Evolutionary conservation across 1,140 invertebrate species (phyloP).

Genomic region (Caenorhabditis inopinata): DNA sequence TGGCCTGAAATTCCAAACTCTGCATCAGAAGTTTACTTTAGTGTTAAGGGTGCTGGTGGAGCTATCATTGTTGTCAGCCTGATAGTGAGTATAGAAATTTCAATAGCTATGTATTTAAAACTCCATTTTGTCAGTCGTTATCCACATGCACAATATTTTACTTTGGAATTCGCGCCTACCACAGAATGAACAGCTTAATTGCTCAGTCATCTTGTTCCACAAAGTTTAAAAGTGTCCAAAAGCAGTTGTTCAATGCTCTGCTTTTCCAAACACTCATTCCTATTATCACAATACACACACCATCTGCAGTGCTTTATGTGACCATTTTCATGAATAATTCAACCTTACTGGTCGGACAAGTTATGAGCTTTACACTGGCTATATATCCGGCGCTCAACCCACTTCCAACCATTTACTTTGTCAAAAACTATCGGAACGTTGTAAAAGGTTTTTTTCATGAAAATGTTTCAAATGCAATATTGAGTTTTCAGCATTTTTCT

Average conservation of each 20-base stretch:
- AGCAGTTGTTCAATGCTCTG: background rate
- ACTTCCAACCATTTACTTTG: background rate
- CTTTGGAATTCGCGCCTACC: background rate
- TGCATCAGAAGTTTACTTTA: background rate
- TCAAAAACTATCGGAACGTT: conserved; percentile 7
- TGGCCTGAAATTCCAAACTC: background rate
- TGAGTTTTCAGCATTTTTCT: too few species aligned
- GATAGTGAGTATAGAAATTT: background rate
- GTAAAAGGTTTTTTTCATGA: background rate
- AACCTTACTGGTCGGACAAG: background rate
- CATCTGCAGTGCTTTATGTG: background rate
- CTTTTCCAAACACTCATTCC: background rate
- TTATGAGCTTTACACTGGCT: background rate
- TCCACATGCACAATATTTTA: background rate
- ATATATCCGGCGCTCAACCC: background rate
- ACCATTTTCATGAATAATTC: background rate
- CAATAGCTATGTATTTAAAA: background rate
- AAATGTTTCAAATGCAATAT: too few species aligned
- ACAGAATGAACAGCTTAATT: background rate
- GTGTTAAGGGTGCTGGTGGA: background rate
- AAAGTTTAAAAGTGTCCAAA: conserved; percentile 17
- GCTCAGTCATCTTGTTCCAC: background rate
- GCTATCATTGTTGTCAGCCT: background rate
- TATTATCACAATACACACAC: background rate
- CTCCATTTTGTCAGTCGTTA: background rate